Conservation (phyloP, 2,888 invertebrate species). For the Pyrrhia umbra region DNA sequence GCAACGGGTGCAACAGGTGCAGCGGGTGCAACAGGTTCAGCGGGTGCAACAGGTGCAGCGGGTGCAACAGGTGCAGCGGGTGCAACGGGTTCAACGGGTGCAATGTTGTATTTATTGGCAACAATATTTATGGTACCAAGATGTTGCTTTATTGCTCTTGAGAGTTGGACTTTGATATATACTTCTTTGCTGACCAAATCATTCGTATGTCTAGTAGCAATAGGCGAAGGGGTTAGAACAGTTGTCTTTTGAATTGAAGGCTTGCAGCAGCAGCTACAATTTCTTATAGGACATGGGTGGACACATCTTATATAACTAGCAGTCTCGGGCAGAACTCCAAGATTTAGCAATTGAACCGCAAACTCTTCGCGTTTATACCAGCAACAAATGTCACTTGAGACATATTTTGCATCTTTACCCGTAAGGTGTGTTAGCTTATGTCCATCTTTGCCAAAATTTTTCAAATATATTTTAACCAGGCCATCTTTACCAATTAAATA, state of each 20-base stretch:
- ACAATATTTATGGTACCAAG: background rate
- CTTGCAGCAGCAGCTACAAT: conserved; percentile 65
- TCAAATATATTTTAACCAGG: conserved; percentile 29
- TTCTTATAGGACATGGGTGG: conserved; percentile 54
- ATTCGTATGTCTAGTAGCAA: conserved; percentile 36
- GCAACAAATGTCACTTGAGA: conserved; percentile 59
- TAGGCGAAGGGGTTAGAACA: background rate
- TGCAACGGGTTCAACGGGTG: background rate
- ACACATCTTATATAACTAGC: conserved; percentile 54
- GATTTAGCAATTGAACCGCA: conserved; percentile 37
- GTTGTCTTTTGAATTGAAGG: conserved; percentile 15
- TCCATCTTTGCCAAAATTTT: background rate
- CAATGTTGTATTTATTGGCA: background rate
- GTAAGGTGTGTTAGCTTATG: background rate
- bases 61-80: background rate
- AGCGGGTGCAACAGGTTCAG: background rate
- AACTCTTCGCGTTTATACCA: conserved; percentile 65
- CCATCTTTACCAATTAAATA: conserved; percentile 57
- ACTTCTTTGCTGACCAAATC: conserved; percentile 25
- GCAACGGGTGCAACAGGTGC: no score
- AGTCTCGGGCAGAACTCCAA: conserved; percentile 38
- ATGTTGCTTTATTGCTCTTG: background rate
- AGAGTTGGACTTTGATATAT: conserved; percentile 7
- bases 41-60: background rate
- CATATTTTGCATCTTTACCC: background rate